Evolutionary conservation across 2,113 vertebrate species (phyloP).

Genomic region (Trogon melanurus): DNA sequence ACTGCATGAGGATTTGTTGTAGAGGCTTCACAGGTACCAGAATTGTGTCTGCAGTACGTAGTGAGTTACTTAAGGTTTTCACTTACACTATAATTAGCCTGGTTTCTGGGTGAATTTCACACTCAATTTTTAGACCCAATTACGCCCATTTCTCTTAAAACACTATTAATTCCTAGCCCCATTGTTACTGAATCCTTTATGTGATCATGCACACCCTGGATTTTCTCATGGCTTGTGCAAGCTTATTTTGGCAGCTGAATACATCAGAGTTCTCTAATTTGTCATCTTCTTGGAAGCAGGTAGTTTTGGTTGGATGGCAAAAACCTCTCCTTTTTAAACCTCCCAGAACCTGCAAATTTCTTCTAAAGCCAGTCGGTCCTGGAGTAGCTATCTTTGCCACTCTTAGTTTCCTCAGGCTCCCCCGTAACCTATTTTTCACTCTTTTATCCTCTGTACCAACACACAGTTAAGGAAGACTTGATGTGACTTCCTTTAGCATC

Average conservation of each 20-base stretch:
- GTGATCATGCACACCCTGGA: background rate
- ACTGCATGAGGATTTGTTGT: background rate
- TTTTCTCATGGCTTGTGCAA: background rate
- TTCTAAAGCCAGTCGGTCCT: background rate
- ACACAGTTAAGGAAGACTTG: background rate
- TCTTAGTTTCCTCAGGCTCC: background rate
- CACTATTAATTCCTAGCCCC: background rate
- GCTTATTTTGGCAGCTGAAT: background rate
- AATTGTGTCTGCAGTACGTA: background rate
- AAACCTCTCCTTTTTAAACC: background rate
- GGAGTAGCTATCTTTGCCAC: background rate
- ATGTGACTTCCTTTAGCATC: constrained; percentile 48
- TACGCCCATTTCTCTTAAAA: constrained; percentile 1
- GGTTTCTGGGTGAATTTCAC: constrained; percentile 16
- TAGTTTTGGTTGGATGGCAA: background rate
- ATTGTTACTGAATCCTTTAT: background rate
- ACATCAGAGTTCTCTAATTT: background rate
- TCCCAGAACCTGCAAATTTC: background rate
- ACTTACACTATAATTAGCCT: background rate
- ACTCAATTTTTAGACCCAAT: background rate
- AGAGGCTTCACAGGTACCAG: background rate
- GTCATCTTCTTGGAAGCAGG: background rate
- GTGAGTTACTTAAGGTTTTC: constrained; percentile 25
- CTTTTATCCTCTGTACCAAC: background rate
- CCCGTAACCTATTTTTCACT: background rate